Base-by-base conservation (phyloP, 2,797 vertebrate genomes). In the Xiphorhynchus erythropygius region DNA sequence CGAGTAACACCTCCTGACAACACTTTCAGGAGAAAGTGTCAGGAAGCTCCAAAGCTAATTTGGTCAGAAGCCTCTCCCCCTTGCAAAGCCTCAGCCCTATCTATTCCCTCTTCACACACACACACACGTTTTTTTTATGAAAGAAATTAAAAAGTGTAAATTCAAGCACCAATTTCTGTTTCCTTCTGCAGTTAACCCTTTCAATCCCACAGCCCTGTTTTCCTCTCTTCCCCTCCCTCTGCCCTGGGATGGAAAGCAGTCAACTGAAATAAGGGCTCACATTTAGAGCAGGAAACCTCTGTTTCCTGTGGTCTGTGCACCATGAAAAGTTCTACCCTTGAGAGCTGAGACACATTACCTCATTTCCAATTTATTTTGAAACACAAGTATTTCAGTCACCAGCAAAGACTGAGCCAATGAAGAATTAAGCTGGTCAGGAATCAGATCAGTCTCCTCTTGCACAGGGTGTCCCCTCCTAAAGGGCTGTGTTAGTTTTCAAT, bases 401-500 rank as follows among this genome's bases (percentile, higher is more conserved):
- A 18, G 30, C 30, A 33, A n/a, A 59, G 37, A 49, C 18, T 28
- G 49, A 82, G 33, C 27, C 41, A 59, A 10, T 7, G 18, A 14
- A 62, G 32, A 44, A 10, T 27, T 69, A 3, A 30, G 53, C 32
- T 10, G 24, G 28, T 52, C 28, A 52, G 50, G 50, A 52, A 30
- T 11, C 50, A 64, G 41, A 39, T 14, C 17, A 25, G 41, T 18
- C n/a, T 56, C 24, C 30, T 30, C 53, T 14, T 28, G 16, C 55
- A 32, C 6, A 18, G 0, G 1, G 9, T 11, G 5, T 32, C 65
- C 35, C 37, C 22, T 76, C 12, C 15, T 15, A 41, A 28, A 39
- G 60, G 30, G 13, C 0, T 46, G 0, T 5, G 7, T 27, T n/a
- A 23, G 49, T 23, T 70, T 63, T 1, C 5, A 22, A 35, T 28